phyloP scores from a whole-genome alignment of 37 sponge, comb jelly and placozoan species.

The Tethya wilhelma region DNA sequence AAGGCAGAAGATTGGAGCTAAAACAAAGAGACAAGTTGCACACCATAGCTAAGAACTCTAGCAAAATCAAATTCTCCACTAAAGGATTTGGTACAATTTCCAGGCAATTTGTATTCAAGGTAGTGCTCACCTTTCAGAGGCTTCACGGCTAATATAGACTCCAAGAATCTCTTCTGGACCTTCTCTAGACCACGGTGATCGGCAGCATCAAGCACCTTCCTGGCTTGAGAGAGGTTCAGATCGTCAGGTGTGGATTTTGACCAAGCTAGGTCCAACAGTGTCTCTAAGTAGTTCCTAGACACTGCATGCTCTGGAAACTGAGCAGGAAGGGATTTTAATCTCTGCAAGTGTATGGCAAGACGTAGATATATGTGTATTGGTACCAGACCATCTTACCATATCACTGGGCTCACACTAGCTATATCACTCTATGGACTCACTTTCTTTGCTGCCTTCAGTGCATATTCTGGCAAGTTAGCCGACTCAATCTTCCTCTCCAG shows the following conservation, averaged over 20 bases:
- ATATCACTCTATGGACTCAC: background rate
- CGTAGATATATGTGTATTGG: too few relatives aligned
- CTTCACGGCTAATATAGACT: constrained; percentile 76
- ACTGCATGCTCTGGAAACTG: constrained; percentile 80
- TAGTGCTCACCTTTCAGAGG: constrained; percentile 58
- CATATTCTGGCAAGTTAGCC: constrained; percentile 58
- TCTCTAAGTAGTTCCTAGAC: constrained; percentile 76
- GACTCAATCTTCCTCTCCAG: constrained; percentile 24
- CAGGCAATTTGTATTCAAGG: constrained; percentile 36
- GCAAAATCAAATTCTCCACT: too few relatives aligned
- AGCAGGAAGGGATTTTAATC: constrained; percentile 62
- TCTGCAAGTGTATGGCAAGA: constrained; percentile 22
- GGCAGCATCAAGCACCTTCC: constrained; percentile 59
- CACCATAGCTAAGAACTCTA: too few relatives aligned
- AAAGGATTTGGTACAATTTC: too few relatives aligned
- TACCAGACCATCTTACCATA: too few relatives aligned
- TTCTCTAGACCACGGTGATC: constrained; percentile 81
- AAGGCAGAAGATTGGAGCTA: constrained; percentile 82
- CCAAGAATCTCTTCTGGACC: constrained; percentile 67
- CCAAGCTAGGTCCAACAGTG: constrained; percentile 83
- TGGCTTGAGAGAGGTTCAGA: constrained; percentile 50
- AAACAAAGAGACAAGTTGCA: background rate
- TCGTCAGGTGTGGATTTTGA: constrained; percentile 53
- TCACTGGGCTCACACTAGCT: background rate
- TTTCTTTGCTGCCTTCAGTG: constrained; percentile 59